These are phyloP conservation scores for Cepaea hortensis DNA, from an alignment of 2,888 invertebrate genomes.

Conservation along the genomic window DNA sequence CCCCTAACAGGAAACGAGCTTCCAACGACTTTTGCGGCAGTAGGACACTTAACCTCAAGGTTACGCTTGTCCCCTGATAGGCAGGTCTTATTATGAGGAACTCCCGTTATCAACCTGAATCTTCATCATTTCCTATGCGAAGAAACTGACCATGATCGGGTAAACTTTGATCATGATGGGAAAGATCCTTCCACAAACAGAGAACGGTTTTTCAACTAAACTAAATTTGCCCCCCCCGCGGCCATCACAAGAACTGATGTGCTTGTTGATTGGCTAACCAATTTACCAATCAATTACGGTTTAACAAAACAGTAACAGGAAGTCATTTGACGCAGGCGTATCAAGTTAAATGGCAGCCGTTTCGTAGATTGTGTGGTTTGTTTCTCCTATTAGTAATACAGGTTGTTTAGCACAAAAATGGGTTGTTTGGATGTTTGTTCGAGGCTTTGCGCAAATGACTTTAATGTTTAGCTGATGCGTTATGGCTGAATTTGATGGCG, in stretches of 20 bases:
- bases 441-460: not conserved
- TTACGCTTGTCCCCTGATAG: constrained; percentile 11
- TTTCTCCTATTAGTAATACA: not conserved
- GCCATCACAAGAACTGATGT: constrained; percentile 16
- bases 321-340: constrained; percentile 56
- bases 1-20: too few species aligned
- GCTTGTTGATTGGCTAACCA: constrained; percentile 42
- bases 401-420: not conserved
- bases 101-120: not conserved
- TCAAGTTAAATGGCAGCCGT: constrained; percentile 51
- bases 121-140: not conserved
- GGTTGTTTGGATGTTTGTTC: not conserved
- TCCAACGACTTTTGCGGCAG: too few species aligned
- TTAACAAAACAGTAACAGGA: constrained; percentile 47
- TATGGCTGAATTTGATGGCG: constrained; percentile 34
- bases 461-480: not conserved
- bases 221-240: constrained; percentile 52
- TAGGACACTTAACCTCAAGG: not conserved
- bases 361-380: not conserved
- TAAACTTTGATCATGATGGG: not conserved
- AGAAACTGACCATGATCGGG: not conserved
- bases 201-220: constrained; percentile 22
- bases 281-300: not conserved
- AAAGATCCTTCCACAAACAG: not conserved
- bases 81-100: not conserved